Percentiles rank a stretch among this genome's conserved stretches.
phyloP scores from a whole-genome alignment of 1,140 invertebrate genomes.

The Zaprionus gabonicus region DNA sequence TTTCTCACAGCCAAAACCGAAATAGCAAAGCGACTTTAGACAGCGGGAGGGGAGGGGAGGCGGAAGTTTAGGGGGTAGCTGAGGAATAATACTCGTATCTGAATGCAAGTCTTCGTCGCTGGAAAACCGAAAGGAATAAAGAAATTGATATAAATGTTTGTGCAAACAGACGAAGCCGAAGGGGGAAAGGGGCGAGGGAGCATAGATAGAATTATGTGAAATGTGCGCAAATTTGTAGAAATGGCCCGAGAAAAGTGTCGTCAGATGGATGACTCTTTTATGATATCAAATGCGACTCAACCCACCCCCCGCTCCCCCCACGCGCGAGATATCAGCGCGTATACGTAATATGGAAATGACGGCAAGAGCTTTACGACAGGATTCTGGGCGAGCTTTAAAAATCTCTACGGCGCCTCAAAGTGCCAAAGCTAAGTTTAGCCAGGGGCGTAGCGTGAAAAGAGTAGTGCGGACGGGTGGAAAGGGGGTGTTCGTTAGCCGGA shows the following conservation, averaged over 20 bases:
- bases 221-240: constrained; percentile 54
- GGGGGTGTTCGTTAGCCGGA: background rate
- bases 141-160: constrained; percentile 80
- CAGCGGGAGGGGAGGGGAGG: background rate
- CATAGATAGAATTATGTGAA: constrained; percentile 51
- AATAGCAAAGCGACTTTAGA: constrained; percentile 25
- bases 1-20: constrained; percentile 52
- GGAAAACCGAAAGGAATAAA: constrained; percentile 66
- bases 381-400: constrained; percentile 20
- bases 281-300: constrained; percentile 31
- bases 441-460: background rate
- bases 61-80: background rate
- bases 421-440: constrained; percentile 5
- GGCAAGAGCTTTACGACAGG: constrained; percentile 20
- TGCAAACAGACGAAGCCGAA: constrained; percentile 38
- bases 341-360: constrained; percentile 12
- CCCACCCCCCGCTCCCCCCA: background rate
- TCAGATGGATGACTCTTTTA: constrained; percentile 51
- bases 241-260: constrained; percentile 41
- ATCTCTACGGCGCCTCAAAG: constrained; percentile 1
- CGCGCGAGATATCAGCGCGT: background rate
- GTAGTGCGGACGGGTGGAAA: too few relatives aligned
- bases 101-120: constrained; percentile 57
- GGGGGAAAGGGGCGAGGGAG: background rate
- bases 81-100: constrained; percentile 12